phyloP scores from a whole-genome alignment of 2,113 vertebrate genomes.

The Bufo gargarizans region DNA sequence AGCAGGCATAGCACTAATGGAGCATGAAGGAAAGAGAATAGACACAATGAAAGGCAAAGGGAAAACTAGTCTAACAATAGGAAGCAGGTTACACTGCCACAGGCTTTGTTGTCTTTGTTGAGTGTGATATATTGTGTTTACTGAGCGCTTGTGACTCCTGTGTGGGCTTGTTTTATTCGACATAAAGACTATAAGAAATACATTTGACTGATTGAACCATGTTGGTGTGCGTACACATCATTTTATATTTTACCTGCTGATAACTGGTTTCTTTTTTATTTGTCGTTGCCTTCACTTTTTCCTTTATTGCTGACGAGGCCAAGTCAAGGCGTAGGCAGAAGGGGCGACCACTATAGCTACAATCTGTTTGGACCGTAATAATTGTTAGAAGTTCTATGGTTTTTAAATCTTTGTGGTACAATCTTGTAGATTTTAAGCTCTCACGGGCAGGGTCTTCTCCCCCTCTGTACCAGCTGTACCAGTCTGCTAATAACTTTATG shows the following conservation, averaged over 20 bases:
- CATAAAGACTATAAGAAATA: neutral
- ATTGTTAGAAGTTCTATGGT: neutral
- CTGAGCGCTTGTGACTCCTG: neutral
- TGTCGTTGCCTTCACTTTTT: neutral
- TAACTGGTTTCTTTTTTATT: neutral
- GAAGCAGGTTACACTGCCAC: neutral
- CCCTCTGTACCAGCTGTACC: too few relatives aligned
- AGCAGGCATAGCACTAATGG: slow-evolving; percentile 40
- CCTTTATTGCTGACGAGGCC: neutral
- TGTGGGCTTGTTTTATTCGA: slow-evolving; percentile 28
- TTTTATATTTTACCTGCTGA: neutral
- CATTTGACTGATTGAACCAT: neutral
- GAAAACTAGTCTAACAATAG: slow-evolving; percentile 13
- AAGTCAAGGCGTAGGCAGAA: neutral
- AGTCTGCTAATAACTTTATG: too few relatives aligned
- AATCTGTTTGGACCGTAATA: neutral
- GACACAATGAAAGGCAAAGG: slow-evolving; percentile 31
- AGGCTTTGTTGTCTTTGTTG: neutral
- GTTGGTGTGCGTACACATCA: neutral
- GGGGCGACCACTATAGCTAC: neutral
- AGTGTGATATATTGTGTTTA: slow-evolving; percentile 27
- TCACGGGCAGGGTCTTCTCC: too few relatives aligned
- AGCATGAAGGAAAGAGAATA: slow-evolving; percentile 53
- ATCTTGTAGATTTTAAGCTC: too few relatives aligned
- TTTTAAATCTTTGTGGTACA: neutral